phyloP scores from a whole-genome alignment of 2,888 invertebrate genomes.

The Troilus luridus region DNA sequence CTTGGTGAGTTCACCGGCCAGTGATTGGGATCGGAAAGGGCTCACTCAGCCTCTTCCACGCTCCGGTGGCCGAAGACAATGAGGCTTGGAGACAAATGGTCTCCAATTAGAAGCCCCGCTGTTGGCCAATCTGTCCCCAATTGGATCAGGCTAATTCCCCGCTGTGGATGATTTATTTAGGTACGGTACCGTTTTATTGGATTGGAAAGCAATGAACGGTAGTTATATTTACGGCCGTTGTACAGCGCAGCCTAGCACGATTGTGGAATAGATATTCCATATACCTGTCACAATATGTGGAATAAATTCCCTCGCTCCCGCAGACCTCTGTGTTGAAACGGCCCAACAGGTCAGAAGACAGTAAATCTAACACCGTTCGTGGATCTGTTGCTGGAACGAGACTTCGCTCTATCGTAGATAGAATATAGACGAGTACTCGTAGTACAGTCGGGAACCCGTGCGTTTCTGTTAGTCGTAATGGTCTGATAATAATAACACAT shows the following conservation, averaged over 20 bases:
- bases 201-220: constrained; percentile 18
- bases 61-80: constrained; percentile 12
- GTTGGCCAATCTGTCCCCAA: neutral
- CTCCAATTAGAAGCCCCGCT: neutral
- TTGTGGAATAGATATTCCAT: constrained; percentile 42
- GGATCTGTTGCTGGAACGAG: constrained; percentile 31
- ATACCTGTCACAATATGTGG: constrained; percentile 36
- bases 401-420: neutral
- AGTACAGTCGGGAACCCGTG: neutral
- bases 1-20: neutral
- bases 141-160: neutral
- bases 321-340: constrained; percentile 39
- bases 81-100: neutral
- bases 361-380: constrained; percentile 38
- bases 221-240: constrained; percentile 15
- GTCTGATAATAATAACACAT: neutral
- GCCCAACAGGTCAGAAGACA: constrained; percentile 33
- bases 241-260: neutral
- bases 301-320: neutral
- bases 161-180: neutral
- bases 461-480: neutral
- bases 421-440: too few species aligned
- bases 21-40: neutral
- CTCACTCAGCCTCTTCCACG: constrained; percentile 1
- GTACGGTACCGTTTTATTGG: neutral